Percentiles rank a stretch among this genome's conserved stretches.
Evolutionary conservation across 2,797 vertebrate species (phyloP).

Genomic region (Gallinago nigripennis): DNA sequence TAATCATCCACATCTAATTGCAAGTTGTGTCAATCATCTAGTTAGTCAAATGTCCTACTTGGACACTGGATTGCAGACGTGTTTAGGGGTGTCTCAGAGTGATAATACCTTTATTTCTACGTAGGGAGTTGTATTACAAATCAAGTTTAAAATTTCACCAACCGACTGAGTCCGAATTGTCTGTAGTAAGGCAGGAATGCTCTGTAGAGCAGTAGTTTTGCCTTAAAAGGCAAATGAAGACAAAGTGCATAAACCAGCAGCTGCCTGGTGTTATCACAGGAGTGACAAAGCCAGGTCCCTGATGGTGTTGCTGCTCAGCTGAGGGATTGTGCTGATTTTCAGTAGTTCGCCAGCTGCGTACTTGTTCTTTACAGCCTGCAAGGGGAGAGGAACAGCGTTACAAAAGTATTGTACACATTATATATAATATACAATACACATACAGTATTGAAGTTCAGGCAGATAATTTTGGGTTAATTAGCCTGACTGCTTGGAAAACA

Average conservation of each 20-base stretch:
- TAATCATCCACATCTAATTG: neutral
- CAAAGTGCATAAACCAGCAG: neutral
- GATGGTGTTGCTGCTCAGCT: conserved; percentile 78
- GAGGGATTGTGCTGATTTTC: conserved; percentile 86
- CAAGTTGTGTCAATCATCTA: neutral
- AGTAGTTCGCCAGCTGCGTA: conserved; percentile 88
- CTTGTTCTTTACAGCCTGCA: conserved; percentile 89
- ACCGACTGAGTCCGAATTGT: neutral
- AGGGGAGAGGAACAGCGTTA: neutral
- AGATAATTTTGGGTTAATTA: neutral
- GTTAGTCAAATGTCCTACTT: neutral
- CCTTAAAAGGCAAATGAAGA: neutral
- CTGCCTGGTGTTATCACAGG: conserved; percentile 7
- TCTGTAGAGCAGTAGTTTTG: conserved; percentile 47
- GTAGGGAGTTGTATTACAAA: neutral
- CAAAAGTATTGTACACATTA: too few species aligned
- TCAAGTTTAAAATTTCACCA: neutral
- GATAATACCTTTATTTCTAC: conserved; percentile 43
- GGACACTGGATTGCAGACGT: fast-evolving
- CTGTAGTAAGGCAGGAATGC: neutral
- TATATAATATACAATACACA: too few species aligned
- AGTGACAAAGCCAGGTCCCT: conserved; percentile 80
- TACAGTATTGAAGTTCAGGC: neutral
- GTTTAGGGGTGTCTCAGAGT: neutral
- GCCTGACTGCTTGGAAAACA: neutral